These are phyloP conservation scores for Mustelus asterias DNA, from an alignment of 2,113 vertebrate species.

Conservation along the genomic window DNA sequence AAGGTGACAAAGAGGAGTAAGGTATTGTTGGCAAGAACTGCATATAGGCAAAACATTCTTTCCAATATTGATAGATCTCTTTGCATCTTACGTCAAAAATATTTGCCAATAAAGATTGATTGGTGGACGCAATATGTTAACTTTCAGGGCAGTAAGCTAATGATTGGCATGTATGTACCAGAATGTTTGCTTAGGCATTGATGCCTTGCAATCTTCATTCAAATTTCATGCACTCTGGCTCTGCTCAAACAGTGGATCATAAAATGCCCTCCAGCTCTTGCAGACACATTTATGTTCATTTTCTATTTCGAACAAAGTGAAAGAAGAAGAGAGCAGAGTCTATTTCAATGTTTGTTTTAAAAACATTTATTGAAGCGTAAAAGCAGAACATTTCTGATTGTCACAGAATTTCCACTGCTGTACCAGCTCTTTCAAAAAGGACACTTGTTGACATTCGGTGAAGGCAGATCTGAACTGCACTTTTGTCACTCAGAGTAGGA, in stretches of 20 bases:
- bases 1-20: background rate
- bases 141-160: background rate
- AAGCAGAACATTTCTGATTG: background rate
- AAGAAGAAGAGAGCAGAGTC: background rate
- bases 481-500: background rate
- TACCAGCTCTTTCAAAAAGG: background rate
- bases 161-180: background rate
- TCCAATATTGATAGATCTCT: too few species aligned
- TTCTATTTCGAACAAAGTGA: background rate
- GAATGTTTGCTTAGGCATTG: background rate
- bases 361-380: background rate
- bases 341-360: background rate
- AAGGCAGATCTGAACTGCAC: background rate
- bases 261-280: background rate
- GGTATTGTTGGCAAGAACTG: background rate
- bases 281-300: background rate
- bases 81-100: background rate
- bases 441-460: background rate
- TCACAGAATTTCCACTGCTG: background rate
- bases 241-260: background rate
- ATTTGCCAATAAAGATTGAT: background rate
- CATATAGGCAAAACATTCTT: background rate
- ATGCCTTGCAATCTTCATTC: background rate
- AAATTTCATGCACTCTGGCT: background rate
- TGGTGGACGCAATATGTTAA: background rate